Base-by-base conservation (phyloP, 2,797 vertebrate genomes). In the Eremophila alpestris region DNA sequence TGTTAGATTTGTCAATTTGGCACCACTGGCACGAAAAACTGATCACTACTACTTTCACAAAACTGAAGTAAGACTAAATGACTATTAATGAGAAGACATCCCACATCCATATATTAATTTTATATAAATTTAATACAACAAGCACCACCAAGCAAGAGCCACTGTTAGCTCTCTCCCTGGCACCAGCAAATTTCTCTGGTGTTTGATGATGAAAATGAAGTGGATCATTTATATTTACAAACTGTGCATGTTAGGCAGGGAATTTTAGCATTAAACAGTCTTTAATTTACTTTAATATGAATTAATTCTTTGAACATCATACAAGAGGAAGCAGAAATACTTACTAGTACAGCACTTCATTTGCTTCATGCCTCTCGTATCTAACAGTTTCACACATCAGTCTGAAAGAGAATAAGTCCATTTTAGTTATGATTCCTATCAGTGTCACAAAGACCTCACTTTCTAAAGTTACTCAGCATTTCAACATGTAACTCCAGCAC, bases 281-380 rank as follows among this genome's bases (percentile, higher is more conserved):
- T 30, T 73, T 80, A 91, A 51, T 27, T 32, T 48, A 49, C 32
- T 87, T 82, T 23, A 69, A 60, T 81, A 95, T 36, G 2, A 91
- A 73, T 59, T 69, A 69, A 34, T 69, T 83, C n/a, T 63, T 54
- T 55, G 18, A 55, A 70, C 32, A 36, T 38, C 5, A 34, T 24
- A 78, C 1, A 3, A 63, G 51, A 90, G 26, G 71, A 93, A 78
- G 76, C 29, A 91, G 64, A 60, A 91, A 93, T 95, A 99, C 99
- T 98, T 98, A 99, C 99, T 99, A 99, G 98, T 99, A 99, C 4
- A 99, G 98, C 87, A 99, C 99, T 98, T 99, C 99, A 76, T 99
- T 99, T 92, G 99, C 99, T 97, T 99, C 99, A 5, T 99, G 99
- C 95, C 99, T 98, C 97, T 99, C 99, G 5, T 99, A 99, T 87